Evolutionary conservation across 1,140 invertebrate species (phyloP), one percentile per base, ranked within the genome.

Genomic region (Thaumetopoea pityocampa): DNA sequence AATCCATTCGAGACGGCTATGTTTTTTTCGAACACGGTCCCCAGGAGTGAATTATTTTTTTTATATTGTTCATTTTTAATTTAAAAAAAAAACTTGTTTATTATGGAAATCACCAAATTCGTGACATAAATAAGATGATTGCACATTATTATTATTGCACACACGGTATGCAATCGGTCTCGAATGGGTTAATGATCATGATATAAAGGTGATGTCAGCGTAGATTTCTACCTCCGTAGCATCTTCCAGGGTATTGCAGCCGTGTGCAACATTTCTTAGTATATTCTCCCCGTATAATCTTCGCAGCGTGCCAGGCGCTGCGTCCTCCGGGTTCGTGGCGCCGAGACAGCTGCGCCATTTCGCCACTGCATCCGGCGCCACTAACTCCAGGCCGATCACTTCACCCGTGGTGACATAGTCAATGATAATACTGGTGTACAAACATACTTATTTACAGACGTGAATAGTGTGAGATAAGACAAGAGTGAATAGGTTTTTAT

Each of bases 311-410:
- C 87, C 84, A 1, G 93, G 90, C 5, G 52, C 65, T 9, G 77
- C 76, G 26, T 87, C 78, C 1, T 76, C 54, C 2, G 91, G 90
- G 72, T 95, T 90, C 3, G 86, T 88, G 2, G 91, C 89, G 5
- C 92, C 94, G 16, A 93, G 83, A 23, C 90, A 69, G 46, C 88
- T 71, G 6, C 86, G 74, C 90, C 90, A 93, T 55, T 72, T 87
- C 23, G 81, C 69, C 1, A 94, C 80, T 16, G 90, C 90, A 78
- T 93, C 86, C 9, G 91, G 87, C n/a, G 90, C 92, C 11, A 93
- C 87, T 22, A 97, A 67, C 68, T 95, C 91, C 62, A 96, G 71
- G 2, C 89, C 91, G 42, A 96, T 81, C 0, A 94, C 87, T 48
- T 93, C 92, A 9, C 91, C 93, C 48, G 88, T 88, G 2, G 90